Base-by-base conservation (phyloP, 1,140 invertebrate species). In the Drosophila busckii region DNA sequence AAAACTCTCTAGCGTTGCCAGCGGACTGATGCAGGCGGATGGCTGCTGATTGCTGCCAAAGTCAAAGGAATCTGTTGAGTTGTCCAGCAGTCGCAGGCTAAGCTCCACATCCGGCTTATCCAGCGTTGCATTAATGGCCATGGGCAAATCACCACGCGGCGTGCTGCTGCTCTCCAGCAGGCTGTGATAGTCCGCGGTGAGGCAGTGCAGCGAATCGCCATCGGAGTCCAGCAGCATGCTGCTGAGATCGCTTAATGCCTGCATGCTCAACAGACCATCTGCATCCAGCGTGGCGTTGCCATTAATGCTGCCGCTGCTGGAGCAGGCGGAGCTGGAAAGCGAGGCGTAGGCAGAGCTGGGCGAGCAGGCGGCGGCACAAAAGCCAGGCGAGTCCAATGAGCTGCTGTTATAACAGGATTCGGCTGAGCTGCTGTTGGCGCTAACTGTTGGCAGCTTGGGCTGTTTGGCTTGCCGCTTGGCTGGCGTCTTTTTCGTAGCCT, bases 221-320 rank as follows among this genome's bases (percentile, higher is more conserved):
- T 91, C 90, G 2, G 90, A 89, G 26, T 90, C 90, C 19, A 90
- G 61, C 1, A 90, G 82, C 20, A 90, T 29, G 6, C 49, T 68
- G 15, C 70, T 85, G 6, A 86, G 60, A n/a, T 84, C 78, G 10
- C 37, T 60, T 5, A 76, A 29, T 0, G 46, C 75, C 4, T 66
- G 69, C 35, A 75, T 9, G n/a, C 61, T 56, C 7, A 70, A 23
- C 16, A 75, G 9, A 9, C 44, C 62, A 8, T 82, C 73, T 28
- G 70, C 23, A 22, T 80, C 75, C 5, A 69, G 20, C 0, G 41
- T 31, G 3, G 44, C 32, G 29, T 50, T 53, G 10, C 13, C 45
- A 9, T 34, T 31, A 2, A 34, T 9, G 20, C 35, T 40, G 9
- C 41, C 16, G 41, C 16, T 45, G 28, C 42, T 40, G 9, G 34